phyloP scores from a whole-genome alignment of 1,140 invertebrate species.

The Nasonia giraulti region DNA sequence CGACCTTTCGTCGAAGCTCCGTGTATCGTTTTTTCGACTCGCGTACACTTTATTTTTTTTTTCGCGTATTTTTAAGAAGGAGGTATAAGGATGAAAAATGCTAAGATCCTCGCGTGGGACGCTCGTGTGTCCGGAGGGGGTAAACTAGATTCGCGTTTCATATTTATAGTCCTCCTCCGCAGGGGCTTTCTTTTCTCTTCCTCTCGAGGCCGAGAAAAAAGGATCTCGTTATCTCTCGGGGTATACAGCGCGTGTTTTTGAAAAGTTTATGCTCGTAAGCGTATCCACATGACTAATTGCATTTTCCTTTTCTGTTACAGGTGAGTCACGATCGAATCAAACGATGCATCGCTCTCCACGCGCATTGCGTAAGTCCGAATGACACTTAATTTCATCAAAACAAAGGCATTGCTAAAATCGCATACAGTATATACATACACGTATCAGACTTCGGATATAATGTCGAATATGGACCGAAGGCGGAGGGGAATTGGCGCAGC shows the following conservation, averaged over 20 bases:
- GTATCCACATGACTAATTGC: not conserved
- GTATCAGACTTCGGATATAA: not conserved
- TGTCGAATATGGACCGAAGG: not conserved
- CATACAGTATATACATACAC: not conserved
- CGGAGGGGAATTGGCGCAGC: not conserved
- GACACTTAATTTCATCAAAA: not conserved
- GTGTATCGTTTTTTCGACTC: too few relatives aligned
- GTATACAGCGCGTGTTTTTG: too few relatives aligned
- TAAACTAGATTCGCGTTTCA: not conserved
- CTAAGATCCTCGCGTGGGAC: not conserved
- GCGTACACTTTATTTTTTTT: too few relatives aligned
- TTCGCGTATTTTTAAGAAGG: too few relatives aligned
- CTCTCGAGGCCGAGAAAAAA: not conserved
- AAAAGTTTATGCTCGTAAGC: not conserved
- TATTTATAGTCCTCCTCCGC: not conserved
- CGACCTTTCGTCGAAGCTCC: too few relatives aligned
- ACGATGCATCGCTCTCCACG: not conserved
- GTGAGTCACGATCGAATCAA: not conserved
- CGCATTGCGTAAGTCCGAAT: not conserved
- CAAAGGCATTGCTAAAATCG: not conserved
- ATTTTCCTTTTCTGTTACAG: constrained; percentile 30
- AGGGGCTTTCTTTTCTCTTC: too few relatives aligned
- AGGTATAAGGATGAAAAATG: too few relatives aligned
- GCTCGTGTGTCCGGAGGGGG: not conserved
- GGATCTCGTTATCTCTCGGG: not conserved